Evolutionary conservation across 1,140 invertebrate species (phyloP).

Genomic region (Neodiprion pinetum): DNA sequence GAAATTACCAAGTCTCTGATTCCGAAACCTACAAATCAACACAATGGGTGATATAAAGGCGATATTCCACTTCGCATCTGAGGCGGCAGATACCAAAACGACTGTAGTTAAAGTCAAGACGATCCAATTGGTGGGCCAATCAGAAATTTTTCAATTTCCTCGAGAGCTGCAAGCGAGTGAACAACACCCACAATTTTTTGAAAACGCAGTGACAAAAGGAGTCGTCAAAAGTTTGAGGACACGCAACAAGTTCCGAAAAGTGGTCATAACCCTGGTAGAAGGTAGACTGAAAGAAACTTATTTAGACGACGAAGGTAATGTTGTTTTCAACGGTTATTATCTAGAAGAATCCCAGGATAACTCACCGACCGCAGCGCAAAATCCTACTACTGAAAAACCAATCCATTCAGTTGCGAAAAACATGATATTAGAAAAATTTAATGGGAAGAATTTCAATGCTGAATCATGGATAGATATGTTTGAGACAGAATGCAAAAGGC

Average conservation of each 20-base stretch:
- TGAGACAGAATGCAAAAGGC: too few relatives aligned
- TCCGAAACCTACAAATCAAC: too few relatives aligned
- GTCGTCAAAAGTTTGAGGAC: constrained; percentile 23
- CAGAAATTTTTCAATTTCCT: too few relatives aligned
- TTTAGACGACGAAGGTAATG: constrained; percentile 24
- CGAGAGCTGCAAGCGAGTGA: constrained; percentile 11
- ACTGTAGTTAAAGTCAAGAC: too few relatives aligned
- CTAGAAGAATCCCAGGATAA: constrained; percentile 12
- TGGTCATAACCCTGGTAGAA: constrained; percentile 18
- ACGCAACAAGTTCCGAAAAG: too few relatives aligned
- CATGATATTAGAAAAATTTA: too few relatives aligned
- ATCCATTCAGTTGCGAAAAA: constrained; percentile 19
- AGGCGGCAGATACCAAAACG: too few relatives aligned
- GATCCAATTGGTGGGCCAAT: constrained; percentile 23
- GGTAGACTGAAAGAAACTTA: constrained; percentile 19
- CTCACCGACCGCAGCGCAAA: not conserved
- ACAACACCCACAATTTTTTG: constrained; percentile 19
- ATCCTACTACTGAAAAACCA: constrained; percentile 8
- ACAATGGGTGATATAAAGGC: too few relatives aligned
- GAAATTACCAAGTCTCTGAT: too few relatives aligned
- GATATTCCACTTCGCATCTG: too few relatives aligned
- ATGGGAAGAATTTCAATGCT: too few relatives aligned
- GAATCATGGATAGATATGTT: too few relatives aligned
- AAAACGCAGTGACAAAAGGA: constrained; percentile 13
- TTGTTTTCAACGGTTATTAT: constrained; percentile 16